phyloP scores from a whole-genome alignment of 2,888 invertebrate genomes.

The Lithophane leautieri region DNA sequence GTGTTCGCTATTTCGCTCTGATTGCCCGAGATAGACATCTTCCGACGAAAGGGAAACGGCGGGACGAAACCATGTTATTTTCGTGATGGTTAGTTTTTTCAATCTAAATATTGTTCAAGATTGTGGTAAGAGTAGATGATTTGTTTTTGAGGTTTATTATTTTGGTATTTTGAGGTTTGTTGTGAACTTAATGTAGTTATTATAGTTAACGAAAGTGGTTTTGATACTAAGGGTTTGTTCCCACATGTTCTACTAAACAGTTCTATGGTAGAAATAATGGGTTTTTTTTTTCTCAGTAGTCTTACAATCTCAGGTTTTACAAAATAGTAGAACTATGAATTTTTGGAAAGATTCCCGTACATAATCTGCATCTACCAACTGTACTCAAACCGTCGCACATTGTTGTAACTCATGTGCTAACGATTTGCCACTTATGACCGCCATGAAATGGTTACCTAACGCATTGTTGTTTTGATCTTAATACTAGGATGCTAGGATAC shows the following conservation, averaged over 20 bases:
- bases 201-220: constrained; percentile 2
- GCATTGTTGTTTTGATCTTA: constrained; percentile 26
- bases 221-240: constrained; percentile 1
- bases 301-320: no score
- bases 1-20: constrained; percentile 74
- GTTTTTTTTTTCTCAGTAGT: no score
- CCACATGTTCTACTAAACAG: no score
- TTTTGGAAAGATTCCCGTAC: background rate
- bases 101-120: constrained; percentile 66
- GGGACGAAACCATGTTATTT: constrained; percentile 80
- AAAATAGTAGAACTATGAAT: no score
- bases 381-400: constrained; percentile 34
- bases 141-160: constrained; percentile 45
- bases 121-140: constrained; percentile 62
- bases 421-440: constrained; percentile 55
- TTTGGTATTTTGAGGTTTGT: constrained; percentile 28
- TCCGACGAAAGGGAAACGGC: constrained; percentile 85
- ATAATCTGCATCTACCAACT: constrained; percentile 6
- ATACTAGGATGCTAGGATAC: constrained; percentile 45
- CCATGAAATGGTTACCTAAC: constrained; percentile 53
- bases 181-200: constrained; percentile 11
- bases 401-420: constrained; percentile 58
- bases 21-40: constrained; percentile 84
- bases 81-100: constrained; percentile 78
- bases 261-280: no score